Evolutionary conservation across 2,888 invertebrate species (phyloP).

Genomic region (Pollenia amentaria): DNA sequence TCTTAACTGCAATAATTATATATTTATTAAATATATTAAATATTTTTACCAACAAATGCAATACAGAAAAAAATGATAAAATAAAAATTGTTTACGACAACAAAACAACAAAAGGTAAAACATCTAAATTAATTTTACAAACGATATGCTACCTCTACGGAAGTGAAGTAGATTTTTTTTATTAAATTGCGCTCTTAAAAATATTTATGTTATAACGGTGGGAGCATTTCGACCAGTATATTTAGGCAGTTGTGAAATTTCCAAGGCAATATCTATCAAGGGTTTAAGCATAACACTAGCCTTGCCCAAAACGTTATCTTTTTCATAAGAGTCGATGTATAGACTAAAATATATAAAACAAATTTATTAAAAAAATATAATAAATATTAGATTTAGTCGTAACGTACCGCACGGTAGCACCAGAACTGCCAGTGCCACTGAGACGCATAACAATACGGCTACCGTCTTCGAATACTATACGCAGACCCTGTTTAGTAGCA

Average conservation of each 20-base stretch:
- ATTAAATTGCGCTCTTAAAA: neutral
- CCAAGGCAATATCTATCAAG: slow-evolving; percentile 93
- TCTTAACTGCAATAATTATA: neutral
- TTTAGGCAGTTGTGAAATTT: slow-evolving; percentile 91
- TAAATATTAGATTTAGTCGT: too few relatives aligned
- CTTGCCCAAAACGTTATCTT: slow-evolving; percentile 88
- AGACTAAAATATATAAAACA: slow-evolving; percentile 85
- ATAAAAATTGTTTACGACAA: slow-evolving; percentile 48
- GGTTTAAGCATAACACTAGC: slow-evolving; percentile 93
- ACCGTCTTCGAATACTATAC: slow-evolving; percentile 97
- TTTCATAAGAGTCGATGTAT: slow-evolving; percentile 97
- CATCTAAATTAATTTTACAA: slow-evolving; percentile 6
- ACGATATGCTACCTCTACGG: slow-evolving; percentile 34
- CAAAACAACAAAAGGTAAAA: slow-evolving; percentile 64
- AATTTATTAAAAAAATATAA: too few relatives aligned
- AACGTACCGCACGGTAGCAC: slow-evolving; percentile 95
- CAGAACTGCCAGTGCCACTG: slow-evolving; percentile 99
- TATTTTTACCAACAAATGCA: slow-evolving; percentile 73
- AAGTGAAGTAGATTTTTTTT: slow-evolving; percentile 53
- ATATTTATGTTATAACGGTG: slow-evolving; percentile 95
- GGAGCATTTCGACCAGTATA: slow-evolving; percentile 96
- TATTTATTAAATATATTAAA: slow-evolving; percentile 61
- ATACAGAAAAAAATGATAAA: slow-evolving; percentile 49
- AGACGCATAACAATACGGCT: slow-evolving; percentile 96
- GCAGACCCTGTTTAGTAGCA: slow-evolving; percentile 95